Evolutionary conservation across 1,140 invertebrate genomes (phyloP).

Genomic region (Aphaenogaster rudis): DNA sequence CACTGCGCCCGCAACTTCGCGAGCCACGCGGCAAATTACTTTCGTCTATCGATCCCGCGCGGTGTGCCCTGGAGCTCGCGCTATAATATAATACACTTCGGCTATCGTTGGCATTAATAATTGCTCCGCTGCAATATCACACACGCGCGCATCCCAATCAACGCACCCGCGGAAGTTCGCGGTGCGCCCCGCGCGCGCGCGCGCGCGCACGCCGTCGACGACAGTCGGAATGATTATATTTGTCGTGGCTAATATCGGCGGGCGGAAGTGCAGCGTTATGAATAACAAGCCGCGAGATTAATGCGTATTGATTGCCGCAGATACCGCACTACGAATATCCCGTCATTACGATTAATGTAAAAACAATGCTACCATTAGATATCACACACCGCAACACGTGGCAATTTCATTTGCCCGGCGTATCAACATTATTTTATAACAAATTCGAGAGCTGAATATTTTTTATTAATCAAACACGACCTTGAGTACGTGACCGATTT

Average conservation of each 20-base stretch:
- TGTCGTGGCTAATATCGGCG: not conserved
- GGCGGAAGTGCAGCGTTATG: slow-evolving; percentile 17
- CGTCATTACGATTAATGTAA: not conserved
- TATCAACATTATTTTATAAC: not conserved
- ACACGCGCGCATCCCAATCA: slow-evolving; percentile 13
- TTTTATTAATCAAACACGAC: not conserved
- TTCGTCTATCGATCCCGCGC: slow-evolving; percentile 44
- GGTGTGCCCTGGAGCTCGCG: not conserved
- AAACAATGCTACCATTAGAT: not conserved
- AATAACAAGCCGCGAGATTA: slow-evolving; percentile 41
- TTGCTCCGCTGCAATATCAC: slow-evolving; percentile 33
- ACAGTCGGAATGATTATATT: slow-evolving; percentile 30
- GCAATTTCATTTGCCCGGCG: not conserved
- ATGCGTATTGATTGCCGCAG: not conserved
- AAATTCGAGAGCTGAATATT: not conserved
- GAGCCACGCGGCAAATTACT: slow-evolving; percentile 34
- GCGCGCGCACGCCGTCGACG: not conserved
- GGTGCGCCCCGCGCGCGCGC: not conserved
- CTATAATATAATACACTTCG: slow-evolving; percentile 33
- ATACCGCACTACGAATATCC: not conserved
- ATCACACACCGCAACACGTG: not conserved
- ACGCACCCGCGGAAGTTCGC: not conserved
- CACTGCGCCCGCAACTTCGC: not conserved
- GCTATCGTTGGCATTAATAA: slow-evolving; percentile 18
- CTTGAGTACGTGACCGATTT: not conserved